Evolutionary conservation across 2,888 invertebrate species (phyloP).

Genomic region (Euplagia quadripunctaria): DNA sequence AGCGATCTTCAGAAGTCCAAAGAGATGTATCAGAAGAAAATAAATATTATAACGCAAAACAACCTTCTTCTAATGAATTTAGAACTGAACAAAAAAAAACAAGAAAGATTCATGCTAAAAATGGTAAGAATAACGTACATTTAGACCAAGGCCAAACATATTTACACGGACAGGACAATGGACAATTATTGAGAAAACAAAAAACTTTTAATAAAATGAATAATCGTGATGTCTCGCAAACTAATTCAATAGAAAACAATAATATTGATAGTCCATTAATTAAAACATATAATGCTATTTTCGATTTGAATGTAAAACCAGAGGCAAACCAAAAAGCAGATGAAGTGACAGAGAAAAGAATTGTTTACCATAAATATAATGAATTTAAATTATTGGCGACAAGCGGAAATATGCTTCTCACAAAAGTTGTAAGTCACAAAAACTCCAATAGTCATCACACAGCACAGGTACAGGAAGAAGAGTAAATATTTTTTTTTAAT

Average conservation of each 20-base stretch:
- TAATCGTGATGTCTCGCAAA: neutral
- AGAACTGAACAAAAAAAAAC: neutral
- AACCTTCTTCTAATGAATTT: neutral
- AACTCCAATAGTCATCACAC: slow-evolving; percentile 6
- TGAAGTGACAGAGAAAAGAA: neutral
- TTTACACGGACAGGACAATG: neutral
- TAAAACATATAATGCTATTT: neutral
- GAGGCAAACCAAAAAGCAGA: neutral
- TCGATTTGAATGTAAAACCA: slow-evolving; percentile 2
- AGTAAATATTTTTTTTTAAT: neutral
- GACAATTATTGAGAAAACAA: neutral
- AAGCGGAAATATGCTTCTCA: slow-evolving; percentile 47
- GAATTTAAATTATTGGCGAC: slow-evolving; percentile 42
- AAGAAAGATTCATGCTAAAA: neutral
- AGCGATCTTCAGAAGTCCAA: slow-evolving; percentile 40
- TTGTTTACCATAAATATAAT: neutral
- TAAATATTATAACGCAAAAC: slow-evolving; percentile 11
- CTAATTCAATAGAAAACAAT: neutral
- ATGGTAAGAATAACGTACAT: neutral
- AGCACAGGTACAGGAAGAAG: slow-evolving; percentile 35
- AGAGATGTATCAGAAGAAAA: slow-evolving; percentile 39
- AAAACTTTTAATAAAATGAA: neutral
- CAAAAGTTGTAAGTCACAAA: slow-evolving; percentile 22
- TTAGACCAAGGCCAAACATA: neutral
- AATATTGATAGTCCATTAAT: neutral